A percentile compares a stretch with the other conserved stretches of the same genome.
phyloP scores from a whole-genome alignment of 2,888 invertebrate species.

The Drosophila mulleri region DNA sequence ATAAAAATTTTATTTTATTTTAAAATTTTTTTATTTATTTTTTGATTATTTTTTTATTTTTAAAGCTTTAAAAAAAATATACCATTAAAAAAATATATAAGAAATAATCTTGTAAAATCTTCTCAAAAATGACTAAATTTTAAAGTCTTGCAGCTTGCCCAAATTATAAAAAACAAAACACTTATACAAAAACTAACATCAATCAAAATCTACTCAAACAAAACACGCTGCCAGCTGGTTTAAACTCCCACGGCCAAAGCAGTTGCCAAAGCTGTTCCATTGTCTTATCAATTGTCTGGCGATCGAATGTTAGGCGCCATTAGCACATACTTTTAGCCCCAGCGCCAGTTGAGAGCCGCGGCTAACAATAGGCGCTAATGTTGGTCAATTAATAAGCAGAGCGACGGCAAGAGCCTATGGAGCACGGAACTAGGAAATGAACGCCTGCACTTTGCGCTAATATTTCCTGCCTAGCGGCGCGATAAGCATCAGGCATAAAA shows the following conservation, averaged over 20 bases:
- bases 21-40: too few species aligned
- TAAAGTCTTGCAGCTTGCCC: too few species aligned
- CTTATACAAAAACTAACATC: too few species aligned
- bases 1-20: too few species aligned
- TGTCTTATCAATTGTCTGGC: constrained; percentile 42
- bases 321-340: constrained; percentile 63
- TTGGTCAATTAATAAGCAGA: constrained; percentile 68
- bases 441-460: constrained; percentile 63
- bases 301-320: constrained; percentile 66
- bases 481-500: constrained; percentile 67
- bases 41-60: too few species aligned
- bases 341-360: neutral
- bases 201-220: too few species aligned
- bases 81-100: too few species aligned
- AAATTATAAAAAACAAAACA: too few species aligned
- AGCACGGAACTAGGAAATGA: constrained; percentile 2
- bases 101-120: too few species aligned
- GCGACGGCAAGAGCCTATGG: constrained; percentile 16
- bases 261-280: constrained; percentile 4
- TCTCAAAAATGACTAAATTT: too few species aligned
- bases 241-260: neutral
- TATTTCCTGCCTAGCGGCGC: constrained; percentile 67
- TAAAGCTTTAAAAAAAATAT: too few species aligned
- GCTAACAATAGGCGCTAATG: constrained; percentile 76
- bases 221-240: neutral